Evolutionary conservation across 2,113 vertebrate genomes (phyloP), one percentile per base, ranked within the genome.

Genomic region (Eudorcas thomsonii): DNA sequence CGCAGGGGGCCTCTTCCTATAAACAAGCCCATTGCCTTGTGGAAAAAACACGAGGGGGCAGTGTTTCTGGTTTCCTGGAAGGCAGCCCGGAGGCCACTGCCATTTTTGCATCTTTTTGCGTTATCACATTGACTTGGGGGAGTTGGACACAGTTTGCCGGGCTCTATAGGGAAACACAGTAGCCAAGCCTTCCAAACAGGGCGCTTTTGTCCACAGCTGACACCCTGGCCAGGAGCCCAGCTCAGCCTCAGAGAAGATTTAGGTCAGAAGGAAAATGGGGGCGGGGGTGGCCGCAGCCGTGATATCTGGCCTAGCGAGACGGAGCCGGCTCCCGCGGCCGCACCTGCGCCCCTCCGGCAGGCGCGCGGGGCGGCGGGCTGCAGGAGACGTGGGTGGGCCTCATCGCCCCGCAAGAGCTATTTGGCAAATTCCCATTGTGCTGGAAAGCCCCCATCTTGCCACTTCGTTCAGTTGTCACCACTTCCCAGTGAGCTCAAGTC

Each of bases 251-350:
- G 86, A 45, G 60, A 97, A 28, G 96, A 97, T 97, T 67, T 97
- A 97, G 98, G 97, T 98, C 97, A 98, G 95, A 87, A 95, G 94
- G 95, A 95, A 95, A 97, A 64, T 25, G 48, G 52, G 74, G n/a
- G 55, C 3, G 57, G 64, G 33, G 81, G 84, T 21, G 45, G 57
- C 74, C 28, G 33, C 67, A 50, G 85, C 55, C 82, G 93, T 71
- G 15, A 36, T 82, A 67, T 64, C 50, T 52, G 50, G 57, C 78
- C 83, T 14, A 80, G 45, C 19, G 55, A 52, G 82, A 30, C 45
- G 74, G 9, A 64, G 30, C 28, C 28, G 26, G 19, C 28, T 74
- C 64, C 88, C 45, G 48, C 11, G 1, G 78, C 25, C 78, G 62
- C 50, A 57, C 91, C 90, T 36, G 7, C 10, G 55, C 21, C 45